These are phyloP conservation scores for Pogonophryne albipinna DNA, from an alignment of 2,797 vertebrate species.

Conservation along the genomic window DNA sequence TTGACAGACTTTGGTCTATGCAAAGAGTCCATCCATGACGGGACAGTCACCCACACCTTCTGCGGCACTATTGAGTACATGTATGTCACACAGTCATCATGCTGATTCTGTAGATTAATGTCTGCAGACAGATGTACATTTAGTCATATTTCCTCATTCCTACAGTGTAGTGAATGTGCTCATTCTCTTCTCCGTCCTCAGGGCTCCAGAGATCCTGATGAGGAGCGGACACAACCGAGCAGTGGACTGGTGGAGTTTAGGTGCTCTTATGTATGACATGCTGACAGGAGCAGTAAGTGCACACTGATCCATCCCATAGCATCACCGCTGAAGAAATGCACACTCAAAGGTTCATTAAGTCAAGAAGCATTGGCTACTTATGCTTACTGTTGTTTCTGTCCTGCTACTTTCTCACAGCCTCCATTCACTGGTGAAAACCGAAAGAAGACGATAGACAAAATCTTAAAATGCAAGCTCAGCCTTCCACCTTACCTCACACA, in stretches of 20 bases:
- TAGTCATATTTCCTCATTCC: background rate
- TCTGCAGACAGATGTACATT: background rate
- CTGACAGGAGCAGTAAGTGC: slow-evolving; percentile 95
- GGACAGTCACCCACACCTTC: slow-evolving; percentile 97
- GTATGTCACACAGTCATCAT: slow-evolving; percentile 58
- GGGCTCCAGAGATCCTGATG: slow-evolving; percentile 97
- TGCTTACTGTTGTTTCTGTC: slow-evolving; percentile 7
- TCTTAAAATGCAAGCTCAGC: slow-evolving; percentile 97
- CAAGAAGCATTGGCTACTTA: background rate
- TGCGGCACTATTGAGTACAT: slow-evolving; percentile 99
- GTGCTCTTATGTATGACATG: slow-evolving; percentile 98
- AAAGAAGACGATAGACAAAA: slow-evolving; percentile 98
- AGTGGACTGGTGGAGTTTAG: slow-evolving; percentile 99
- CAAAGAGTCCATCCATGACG: slow-evolving; percentile 98
- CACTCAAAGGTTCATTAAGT: background rate
- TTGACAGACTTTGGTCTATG: slow-evolving; percentile 95
- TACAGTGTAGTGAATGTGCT: background rate
- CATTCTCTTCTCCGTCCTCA: slow-evolving; percentile 55
- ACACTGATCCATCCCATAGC: slow-evolving; percentile 70
- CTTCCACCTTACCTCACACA: slow-evolving; percentile 98
- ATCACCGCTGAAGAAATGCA: background rate
- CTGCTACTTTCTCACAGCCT: slow-evolving; percentile 78
- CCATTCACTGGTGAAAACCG: slow-evolving; percentile 96
- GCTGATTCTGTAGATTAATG: background rate
- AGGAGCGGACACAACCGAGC: slow-evolving; percentile 95